These are phyloP conservation scores for Musca domestica DNA, from an alignment of 1,140 invertebrate genomes.

Conservation along the genomic window DNA sequence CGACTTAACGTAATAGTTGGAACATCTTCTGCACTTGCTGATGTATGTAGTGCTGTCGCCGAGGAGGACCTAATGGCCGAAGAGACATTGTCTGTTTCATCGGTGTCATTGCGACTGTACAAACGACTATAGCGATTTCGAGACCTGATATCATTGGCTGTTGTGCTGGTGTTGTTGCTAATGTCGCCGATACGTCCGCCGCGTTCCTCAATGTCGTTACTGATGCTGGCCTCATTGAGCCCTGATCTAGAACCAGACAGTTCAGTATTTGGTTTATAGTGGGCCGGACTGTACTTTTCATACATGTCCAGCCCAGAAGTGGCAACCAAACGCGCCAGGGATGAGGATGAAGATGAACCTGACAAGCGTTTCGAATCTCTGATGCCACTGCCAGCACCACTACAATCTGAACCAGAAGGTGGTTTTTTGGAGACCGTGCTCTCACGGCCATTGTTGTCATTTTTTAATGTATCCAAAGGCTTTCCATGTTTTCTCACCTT, in stretches of 20 bases:
- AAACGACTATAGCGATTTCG: slow-evolving; percentile 45
- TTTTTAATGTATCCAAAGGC: slow-evolving; percentile 25
- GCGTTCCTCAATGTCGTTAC: slow-evolving; percentile 16
- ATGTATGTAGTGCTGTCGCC: slow-evolving; percentile 1
- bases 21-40: slow-evolving; percentile 36
- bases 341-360: slow-evolving; percentile 51
- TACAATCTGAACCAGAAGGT: slow-evolving; percentile 19
- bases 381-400: background rate
- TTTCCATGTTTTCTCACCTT: slow-evolving; percentile 25
- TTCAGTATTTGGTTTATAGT: slow-evolving; percentile 54
- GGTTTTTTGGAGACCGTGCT: slow-evolving; percentile 23
- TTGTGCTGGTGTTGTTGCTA: slow-evolving; percentile 37
- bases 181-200: slow-evolving; percentile 7
- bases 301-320: slow-evolving; percentile 52
- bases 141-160: slow-evolving; percentile 25
- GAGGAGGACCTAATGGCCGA: background rate
- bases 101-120: slow-evolving; percentile 33
- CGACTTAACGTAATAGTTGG: slow-evolving; percentile 44
- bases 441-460: slow-evolving; percentile 25
- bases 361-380: slow-evolving; percentile 39
- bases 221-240: slow-evolving; percentile 21
- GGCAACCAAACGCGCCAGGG: slow-evolving; percentile 50
- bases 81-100: slow-evolving; percentile 5
- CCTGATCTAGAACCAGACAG: slow-evolving; percentile 54
- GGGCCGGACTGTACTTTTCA: slow-evolving; percentile 53